These are phyloP conservation scores for Liopterus haemorrhoidalis DNA, from an alignment of 2,888 invertebrate genomes.

Conservation along the genomic window DNA sequence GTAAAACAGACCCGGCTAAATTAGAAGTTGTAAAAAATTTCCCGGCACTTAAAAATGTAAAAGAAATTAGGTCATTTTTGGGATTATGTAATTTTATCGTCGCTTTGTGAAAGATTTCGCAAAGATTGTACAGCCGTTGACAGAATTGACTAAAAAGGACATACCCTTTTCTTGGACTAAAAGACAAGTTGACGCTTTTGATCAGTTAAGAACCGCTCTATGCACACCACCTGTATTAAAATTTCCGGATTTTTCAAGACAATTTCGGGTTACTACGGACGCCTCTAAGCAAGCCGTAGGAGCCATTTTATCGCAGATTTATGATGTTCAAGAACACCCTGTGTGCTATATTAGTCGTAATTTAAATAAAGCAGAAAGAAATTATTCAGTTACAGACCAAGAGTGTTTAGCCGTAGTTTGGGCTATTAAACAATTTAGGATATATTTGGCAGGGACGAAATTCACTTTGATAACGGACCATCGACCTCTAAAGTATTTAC, in stretches of 20 bases:
- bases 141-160: no score
- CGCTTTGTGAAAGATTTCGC: not conserved
- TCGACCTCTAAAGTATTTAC: constrained; percentile 24
- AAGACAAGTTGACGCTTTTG: not conserved
- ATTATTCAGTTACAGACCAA: constrained; percentile 28
- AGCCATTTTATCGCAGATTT: not conserved
- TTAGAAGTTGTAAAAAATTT: not conserved
- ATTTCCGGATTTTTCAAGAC: not conserved
- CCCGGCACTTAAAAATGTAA: not conserved
- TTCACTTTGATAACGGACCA: constrained; percentile 32
- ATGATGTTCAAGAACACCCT: constrained; percentile 21
- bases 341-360: constrained; percentile 29
- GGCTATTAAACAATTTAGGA: constrained; percentile 27
- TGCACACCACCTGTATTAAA: not conserved
- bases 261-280: not conserved
- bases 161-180: no score
- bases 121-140: not conserved
- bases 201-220: not conserved
- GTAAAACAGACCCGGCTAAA: not conserved
- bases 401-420: constrained; percentile 30
- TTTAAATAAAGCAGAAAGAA: constrained; percentile 24
- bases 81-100: constrained; percentile 3
- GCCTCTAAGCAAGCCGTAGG: not conserved
- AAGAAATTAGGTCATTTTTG: not conserved
- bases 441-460: constrained; percentile 29